These are phyloP conservation scores for Sternotherus odoratus DNA, from an alignment of 2,797 vertebrate species.

Conservation along the genomic window DNA sequence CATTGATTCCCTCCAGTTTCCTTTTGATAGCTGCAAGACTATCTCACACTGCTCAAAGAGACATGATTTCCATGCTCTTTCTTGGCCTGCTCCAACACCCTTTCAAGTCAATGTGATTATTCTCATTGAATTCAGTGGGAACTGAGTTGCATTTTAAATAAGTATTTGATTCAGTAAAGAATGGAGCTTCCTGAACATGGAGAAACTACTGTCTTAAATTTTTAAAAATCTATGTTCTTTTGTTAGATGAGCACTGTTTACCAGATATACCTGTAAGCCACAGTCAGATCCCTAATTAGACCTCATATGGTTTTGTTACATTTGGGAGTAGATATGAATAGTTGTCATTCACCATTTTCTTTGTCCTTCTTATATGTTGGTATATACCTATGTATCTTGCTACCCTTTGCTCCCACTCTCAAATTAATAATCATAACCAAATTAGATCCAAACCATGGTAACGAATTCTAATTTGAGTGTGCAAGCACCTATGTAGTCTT, in stretches of 20 bases:
- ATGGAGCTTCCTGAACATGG: fast-evolving
- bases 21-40: neutral
- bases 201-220: neutral
- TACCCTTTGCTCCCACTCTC: neutral
- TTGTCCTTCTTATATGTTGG: neutral
- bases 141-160: neutral
- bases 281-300: neutral
- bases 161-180: neutral
- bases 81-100: neutral
- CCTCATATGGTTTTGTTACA: neutral
- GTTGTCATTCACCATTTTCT: neutral
- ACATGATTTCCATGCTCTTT: neutral
- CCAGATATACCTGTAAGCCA: neutral
- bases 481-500: neutral
- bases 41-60: neutral
- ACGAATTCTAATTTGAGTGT: neutral
- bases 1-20: neutral
- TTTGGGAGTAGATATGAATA: neutral
- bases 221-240: neutral
- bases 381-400: neutral
- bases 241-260: neutral
- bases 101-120: neutral
- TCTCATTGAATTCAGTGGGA: neutral
- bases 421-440: neutral
- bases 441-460: neutral